Evolutionary conservation across 2,797 vertebrate species (phyloP).

Genomic region (Sardinella longiceps): DNA sequence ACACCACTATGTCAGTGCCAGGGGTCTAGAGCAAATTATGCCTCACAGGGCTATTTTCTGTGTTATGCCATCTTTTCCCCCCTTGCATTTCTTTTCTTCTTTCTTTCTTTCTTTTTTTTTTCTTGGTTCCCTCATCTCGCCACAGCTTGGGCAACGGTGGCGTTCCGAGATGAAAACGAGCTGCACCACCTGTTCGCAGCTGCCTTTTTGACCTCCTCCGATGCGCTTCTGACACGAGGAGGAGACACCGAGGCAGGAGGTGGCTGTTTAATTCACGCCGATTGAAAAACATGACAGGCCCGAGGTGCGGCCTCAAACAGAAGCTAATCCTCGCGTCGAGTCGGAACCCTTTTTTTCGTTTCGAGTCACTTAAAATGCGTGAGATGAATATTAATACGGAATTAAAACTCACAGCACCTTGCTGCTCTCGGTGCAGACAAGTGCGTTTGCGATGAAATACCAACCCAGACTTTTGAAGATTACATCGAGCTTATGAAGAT

Average conservation of each 20-base stretch:
- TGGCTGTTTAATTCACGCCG: neutral
- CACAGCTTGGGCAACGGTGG: too few relatives aligned
- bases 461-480: neutral
- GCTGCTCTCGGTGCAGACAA: neutral
- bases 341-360: neutral
- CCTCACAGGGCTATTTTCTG: neutral
- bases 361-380: neutral
- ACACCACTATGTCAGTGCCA: neutral
- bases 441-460: neutral
- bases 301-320: neutral
- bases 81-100: neutral
- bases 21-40: neutral
- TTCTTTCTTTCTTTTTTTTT: too few relatives aligned
- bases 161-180: neutral
- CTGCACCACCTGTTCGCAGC: slow-evolving; percentile 6
- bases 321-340: neutral
- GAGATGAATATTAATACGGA: neutral
- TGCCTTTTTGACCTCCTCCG: neutral
- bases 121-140: neutral
- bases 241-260: neutral
- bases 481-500: neutral
- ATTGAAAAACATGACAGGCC: slow-evolving; percentile 7
- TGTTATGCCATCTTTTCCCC: neutral
- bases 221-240: neutral
- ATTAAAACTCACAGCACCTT: neutral